Conservation (phyloP, 2,113 vertebrate genomes). For the Scalopus aquaticus region DNA sequence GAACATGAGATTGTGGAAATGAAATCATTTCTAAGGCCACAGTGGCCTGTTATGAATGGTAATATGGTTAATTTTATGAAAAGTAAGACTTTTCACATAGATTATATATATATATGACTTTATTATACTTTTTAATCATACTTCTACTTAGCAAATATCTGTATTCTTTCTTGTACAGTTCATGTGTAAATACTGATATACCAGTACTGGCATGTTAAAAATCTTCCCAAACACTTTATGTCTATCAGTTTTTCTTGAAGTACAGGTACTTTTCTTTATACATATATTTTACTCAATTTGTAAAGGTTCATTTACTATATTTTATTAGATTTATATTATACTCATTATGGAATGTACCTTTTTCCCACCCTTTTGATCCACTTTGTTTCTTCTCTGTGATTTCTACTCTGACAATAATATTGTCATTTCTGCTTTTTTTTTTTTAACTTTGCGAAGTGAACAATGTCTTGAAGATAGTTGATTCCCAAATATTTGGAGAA, state of each 20-base stretch:
- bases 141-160: background rate
- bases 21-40: too few relatives aligned
- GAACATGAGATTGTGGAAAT: too few relatives aligned
- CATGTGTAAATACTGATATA: background rate
- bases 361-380: background rate
- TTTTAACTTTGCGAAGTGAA: background rate
- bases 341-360: background rate
- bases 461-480: background rate
- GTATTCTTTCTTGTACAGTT: background rate
- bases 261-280: background rate
- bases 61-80: background rate
- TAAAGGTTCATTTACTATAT: background rate
- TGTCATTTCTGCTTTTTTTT: background rate
- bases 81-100: background rate
- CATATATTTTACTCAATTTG: background rate
- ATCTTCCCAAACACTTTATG: background rate
- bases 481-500: constrained; percentile 9
- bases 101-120: background rate
- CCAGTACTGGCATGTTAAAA: background rate
- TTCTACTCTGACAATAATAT: background rate
- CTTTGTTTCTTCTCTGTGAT: background rate
- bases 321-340: too few relatives aligned
- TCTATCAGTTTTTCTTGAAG: background rate
- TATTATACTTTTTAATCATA: background rate
- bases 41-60: background rate